These are phyloP conservation scores for Medauroidea extradentata DNA, from an alignment of 1,140 invertebrate genomes.

Conservation along the genomic window DNA sequence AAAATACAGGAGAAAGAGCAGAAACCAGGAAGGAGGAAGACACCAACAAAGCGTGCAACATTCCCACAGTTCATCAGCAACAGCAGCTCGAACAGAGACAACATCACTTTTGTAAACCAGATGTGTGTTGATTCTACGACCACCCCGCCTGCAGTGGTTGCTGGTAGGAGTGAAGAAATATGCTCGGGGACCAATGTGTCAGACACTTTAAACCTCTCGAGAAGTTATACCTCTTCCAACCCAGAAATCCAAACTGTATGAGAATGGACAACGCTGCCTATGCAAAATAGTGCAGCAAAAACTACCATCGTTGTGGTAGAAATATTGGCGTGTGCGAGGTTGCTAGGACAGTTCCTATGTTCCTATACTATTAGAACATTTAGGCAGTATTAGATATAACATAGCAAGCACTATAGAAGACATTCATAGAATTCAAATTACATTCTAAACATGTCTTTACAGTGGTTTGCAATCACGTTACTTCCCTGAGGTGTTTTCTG, in stretches of 20 bases:
- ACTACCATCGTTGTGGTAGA: not conserved
- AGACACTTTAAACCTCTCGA: not conserved
- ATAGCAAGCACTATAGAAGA: too few relatives aligned
- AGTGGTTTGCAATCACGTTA: too few relatives aligned
- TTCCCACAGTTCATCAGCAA: not conserved
- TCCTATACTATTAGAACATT: too few relatives aligned
- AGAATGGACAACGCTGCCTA: too few relatives aligned
- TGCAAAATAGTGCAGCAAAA: not conserved
- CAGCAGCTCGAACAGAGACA: not conserved
- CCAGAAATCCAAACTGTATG: not conserved
- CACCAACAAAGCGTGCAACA: not conserved
- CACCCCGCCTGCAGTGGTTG: not conserved
- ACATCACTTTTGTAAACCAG: conserved; percentile 5
- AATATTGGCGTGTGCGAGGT: not conserved
- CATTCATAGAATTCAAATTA: too few relatives aligned
- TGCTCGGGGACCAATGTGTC: not conserved
- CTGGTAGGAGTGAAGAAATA: not conserved
- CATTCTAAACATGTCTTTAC: too few relatives aligned
- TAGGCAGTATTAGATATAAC: too few relatives aligned
- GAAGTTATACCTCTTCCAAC: not conserved
- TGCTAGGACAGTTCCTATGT: too few relatives aligned
- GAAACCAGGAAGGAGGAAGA: not conserved
- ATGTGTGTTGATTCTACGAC: conserved; percentile 4
- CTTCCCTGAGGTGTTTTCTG: too few relatives aligned
- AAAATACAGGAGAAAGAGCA: not conserved